Evolutionary conservation across 2,888 invertebrate genomes (phyloP).

Genomic region (Hydrotaea cyrtoneurina): DNA sequence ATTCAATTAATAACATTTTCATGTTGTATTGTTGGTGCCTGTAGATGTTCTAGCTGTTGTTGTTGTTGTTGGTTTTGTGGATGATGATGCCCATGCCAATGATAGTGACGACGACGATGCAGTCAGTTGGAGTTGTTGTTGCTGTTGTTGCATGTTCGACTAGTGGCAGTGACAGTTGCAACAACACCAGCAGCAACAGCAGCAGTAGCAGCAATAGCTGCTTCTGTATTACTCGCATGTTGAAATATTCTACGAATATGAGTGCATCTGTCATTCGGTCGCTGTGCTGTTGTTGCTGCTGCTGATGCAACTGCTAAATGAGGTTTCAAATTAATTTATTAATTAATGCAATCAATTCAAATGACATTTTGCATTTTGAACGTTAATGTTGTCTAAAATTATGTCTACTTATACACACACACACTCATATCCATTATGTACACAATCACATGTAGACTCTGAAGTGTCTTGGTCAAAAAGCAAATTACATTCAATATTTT

Average conservation of each 20-base stretch:
- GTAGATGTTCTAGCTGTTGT: slow-evolving; percentile 18
- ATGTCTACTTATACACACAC: slow-evolving; percentile 49
- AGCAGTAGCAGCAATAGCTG: slow-evolving; percentile 17
- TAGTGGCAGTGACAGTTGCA: slow-evolving; percentile 25
- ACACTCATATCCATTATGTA: not conserved
- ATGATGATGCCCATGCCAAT: slow-evolving; percentile 34
- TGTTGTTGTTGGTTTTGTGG: too few relatives aligned
- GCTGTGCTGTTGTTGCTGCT: not conserved
- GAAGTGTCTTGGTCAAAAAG: too few relatives aligned
- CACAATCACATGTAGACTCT: not conserved
- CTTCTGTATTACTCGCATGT: slow-evolving; percentile 25
- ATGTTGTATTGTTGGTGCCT: slow-evolving; percentile 53
- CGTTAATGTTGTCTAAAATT: slow-evolving; percentile 68
- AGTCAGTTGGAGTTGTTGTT: slow-evolving; percentile 38
- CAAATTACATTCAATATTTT: too few relatives aligned
- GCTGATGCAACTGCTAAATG: slow-evolving; percentile 65
- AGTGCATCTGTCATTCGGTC: slow-evolving; percentile 39
- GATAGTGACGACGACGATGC: slow-evolving; percentile 36
- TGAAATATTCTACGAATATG: not conserved
- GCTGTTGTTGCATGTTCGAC: slow-evolving; percentile 32
- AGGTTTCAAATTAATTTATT: slow-evolving; percentile 70
- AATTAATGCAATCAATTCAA: slow-evolving; percentile 70
- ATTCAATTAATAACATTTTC: slow-evolving; percentile 78
- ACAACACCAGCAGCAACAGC: slow-evolving; percentile 23
- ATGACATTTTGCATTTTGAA: slow-evolving; percentile 68